phyloP scores from a whole-genome alignment of 2,797 vertebrate species.

The Gadopsis bispinosus region DNA sequence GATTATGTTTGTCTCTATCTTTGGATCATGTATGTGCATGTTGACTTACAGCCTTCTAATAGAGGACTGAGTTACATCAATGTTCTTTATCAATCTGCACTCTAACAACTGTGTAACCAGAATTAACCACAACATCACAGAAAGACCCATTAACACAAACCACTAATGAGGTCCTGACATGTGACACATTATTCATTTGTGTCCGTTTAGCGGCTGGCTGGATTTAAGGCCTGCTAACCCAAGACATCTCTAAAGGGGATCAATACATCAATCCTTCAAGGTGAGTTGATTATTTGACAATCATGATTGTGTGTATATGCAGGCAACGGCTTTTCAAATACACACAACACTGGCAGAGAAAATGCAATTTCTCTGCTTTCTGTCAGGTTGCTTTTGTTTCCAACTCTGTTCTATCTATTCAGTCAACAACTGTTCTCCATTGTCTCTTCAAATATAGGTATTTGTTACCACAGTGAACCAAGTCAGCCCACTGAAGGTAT shows the following conservation, averaged over 20 bases:
- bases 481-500: slow-evolving; percentile 1
- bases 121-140: slow-evolving; percentile 55
- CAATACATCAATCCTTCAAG: background rate
- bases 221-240: slow-evolving; percentile 13
- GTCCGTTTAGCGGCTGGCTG: slow-evolving; percentile 6
- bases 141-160: slow-evolving; percentile 40
- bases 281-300: slow-evolving; percentile 15
- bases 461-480: slow-evolving; percentile 13
- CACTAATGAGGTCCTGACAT: slow-evolving; percentile 62
- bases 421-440: slow-evolving; percentile 10
- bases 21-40: slow-evolving; percentile 32
- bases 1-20: slow-evolving; percentile 52
- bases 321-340: background rate
- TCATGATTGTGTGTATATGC: background rate
- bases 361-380: slow-evolving; percentile 19
- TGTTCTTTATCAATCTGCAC: slow-evolving; percentile 64
- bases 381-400: slow-evolving; percentile 20
- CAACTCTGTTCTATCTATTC: slow-evolving; percentile 12
- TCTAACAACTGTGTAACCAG: slow-evolving; percentile 68
- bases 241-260: background rate
- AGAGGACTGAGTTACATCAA: slow-evolving; percentile 49
- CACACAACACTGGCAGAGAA: slow-evolving; percentile 9
- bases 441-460: slow-evolving; percentile 15
- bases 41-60: slow-evolving; percentile 26
- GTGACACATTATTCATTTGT: slow-evolving; percentile 33